Percentiles rank a stretch among this genome's conserved stretches.
phyloP scores from a whole-genome alignment of 2,797 vertebrate species.

The Natrix natrix region DNA sequence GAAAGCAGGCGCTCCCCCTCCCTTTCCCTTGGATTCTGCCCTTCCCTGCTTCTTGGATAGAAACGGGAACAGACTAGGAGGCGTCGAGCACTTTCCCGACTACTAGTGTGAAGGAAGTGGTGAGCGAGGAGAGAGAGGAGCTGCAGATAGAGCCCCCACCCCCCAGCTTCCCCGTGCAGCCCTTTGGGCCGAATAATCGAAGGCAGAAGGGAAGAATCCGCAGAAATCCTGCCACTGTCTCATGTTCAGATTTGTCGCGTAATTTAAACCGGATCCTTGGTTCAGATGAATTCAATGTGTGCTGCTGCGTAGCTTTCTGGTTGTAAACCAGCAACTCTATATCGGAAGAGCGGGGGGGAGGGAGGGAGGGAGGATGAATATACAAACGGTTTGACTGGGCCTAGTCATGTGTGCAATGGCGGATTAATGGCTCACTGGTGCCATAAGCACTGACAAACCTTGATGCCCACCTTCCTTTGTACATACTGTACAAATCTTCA shows the following conservation, averaged over 20 bases:
- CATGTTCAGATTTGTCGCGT: conserved; percentile 74
- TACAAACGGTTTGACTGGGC: neutral
- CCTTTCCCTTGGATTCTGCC: no score
- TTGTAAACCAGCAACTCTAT: no score
- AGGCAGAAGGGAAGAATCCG: conserved; percentile 75
- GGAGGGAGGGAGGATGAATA: no score
- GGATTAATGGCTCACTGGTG: no score
- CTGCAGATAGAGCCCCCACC: conserved; percentile 77
- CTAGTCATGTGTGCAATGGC: no score
- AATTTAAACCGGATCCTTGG: conserved; percentile 74
- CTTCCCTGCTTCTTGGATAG: conserved; percentile 50
- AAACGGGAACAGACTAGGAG: conserved; percentile 74
- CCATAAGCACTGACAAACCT: no score
- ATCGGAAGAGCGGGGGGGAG: neutral
- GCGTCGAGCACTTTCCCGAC: conserved; percentile 73
- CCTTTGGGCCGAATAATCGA: conserved; percentile 71
- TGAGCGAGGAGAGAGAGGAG: conserved; percentile 11
- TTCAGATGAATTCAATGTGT: conserved; percentile 70
- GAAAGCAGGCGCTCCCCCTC: neutral
- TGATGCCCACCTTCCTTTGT: no score
- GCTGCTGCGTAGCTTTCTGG: conserved; percentile 28
- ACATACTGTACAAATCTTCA: no score
- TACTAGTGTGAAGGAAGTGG: conserved; percentile 69
- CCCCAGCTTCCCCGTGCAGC: conserved; percentile 68
- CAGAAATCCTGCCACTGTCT: conserved; percentile 72